Base-by-base conservation (phyloP, 2,113 vertebrate genomes). In the Nematolebias whitei region DNA sequence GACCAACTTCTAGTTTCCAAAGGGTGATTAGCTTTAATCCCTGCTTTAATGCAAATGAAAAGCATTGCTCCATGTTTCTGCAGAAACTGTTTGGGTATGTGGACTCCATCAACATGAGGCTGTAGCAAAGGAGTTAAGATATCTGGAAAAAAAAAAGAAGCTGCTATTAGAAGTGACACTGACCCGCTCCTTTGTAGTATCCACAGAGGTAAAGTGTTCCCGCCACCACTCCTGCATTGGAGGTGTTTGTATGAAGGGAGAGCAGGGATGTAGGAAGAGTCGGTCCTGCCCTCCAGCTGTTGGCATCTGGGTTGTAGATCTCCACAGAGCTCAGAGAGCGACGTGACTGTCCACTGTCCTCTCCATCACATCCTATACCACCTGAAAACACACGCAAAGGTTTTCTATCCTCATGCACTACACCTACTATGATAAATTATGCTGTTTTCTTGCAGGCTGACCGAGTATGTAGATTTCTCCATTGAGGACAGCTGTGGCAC, bases 151-250 rank as follows among this genome's bases (percentile, higher is more conserved):
- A 9, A 5, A 29, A 29, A 4, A 29, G 26, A 5, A 59, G 55
- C 4, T 19, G 23, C 41, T 41, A 20, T 49, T 15, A 40, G 19
- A 7, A 49, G 7, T 74, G 26, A 45, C n/a, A 52, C 95, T 82
- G 24, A 96, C 96, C 94, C 78, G 95, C 92, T 53, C 94, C 94
- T 0, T 80, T 94, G 90, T 94, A 96, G 73, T 94, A 95, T 68
- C 96, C 96, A 16, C 96, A 98, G 78, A 98, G 75, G 50, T 97
- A 98, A 2, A 98, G 90, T 68, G 94, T 96, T 22, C 94, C 93
- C 1, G 94, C 93, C 71, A 95, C 92, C 0, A 78, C 84, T 32
- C 93, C 95, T 0, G 91, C 77, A 0, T 87, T 95, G 61, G 90
- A 94, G 1, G 94, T 84, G 16, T 95, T 95, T 54, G 91, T 94